Evolutionary conservation across 2,797 vertebrate species (phyloP), one percentile per base, ranked within the genome.

Genomic region (Gorsachius magnificus): DNA sequence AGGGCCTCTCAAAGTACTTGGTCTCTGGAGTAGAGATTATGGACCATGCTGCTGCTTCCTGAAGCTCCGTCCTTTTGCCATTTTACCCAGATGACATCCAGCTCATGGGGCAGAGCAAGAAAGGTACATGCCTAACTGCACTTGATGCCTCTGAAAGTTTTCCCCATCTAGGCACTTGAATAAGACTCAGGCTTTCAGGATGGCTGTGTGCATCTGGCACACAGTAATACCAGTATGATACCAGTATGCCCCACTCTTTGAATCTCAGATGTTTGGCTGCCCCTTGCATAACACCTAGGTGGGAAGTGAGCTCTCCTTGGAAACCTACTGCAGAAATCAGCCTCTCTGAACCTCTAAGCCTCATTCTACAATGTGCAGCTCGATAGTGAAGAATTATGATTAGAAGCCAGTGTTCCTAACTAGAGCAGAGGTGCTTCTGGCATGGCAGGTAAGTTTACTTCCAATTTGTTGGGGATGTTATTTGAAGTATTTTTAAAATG

Each of bases 1-100:
- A 70, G 26, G 6, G 24, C 8, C 21, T 87, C 21, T 79, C 0
- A 0, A 36, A 57, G 10, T 66, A 24, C 33, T 56, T 70, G 26
- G 9, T 64, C 41, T 48, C 26, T 63, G 51, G 13, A 66, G 16
- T 4, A 51, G 53, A 70, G 41, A 38, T 72, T 72, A 54, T 4
- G 13, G 58, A 48, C 20, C 9, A 8, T 1, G 2, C 25, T 88
- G 51, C 28, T 87, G 35, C 78, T 66, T 76, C 66, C 57, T 53
- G 65, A 68, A 94, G 58, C 16, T 75, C 18, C 0, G 0, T 83
- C 18, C 48, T 50, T 11, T 24, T 83, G 46, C 46, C 2, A 0
- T 61, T 81, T 72, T 48, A 69, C 25, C 38, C 43, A 41, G 26
- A 11, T 51, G 29, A 20, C 33, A 10, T 36, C 33, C n/a, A 79